Evolutionary conservation across 2,888 invertebrate species (phyloP), one percentile per base, ranked within the genome.

Genomic region (Cheilosia vulpina): DNA sequence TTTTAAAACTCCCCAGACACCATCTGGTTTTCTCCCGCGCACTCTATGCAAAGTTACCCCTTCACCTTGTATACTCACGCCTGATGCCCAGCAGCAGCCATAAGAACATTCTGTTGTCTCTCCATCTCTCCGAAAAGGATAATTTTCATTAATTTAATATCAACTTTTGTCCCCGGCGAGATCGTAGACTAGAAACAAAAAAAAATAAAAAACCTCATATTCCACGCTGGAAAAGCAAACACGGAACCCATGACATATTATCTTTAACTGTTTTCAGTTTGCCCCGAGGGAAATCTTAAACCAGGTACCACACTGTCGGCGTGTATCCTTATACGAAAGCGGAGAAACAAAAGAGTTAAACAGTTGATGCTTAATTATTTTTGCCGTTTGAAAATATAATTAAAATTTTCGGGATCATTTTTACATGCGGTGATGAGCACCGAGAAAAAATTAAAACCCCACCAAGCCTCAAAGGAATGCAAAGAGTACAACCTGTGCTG

Each of bases 81-180:
- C 38, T 13, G 13, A 13, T 38, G 38, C 38, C 13, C 38, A 38
- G 13, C 38, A 38, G 38, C 38, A 38, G 38, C 38, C 4, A 38
- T 13, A 38, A 38, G 38, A 19, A 41, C 5, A 21, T 60, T 43
- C 45, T 21, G 24, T n/a, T 45, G 13, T 15, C 41, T 50, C 21
- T 21, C 21, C 2, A 47, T 38, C 38, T 63, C 58, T 53, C 34
- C 19, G 55, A 78, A 79, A 58, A 77, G 80, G 85, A 87, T 88
- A 88, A 89, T 89, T 89, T 89, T 88, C 89, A 89, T 89, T 89
- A 89, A 89, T 89, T 89, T 88, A 89, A 89, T 89, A 89, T 89
- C 87, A 89, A 88, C 87, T 88, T 88, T 72, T 85, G 85, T 85
- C 85, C 72, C 76, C 81, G 65, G 75, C 21, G 84, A 50, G 41